These are phyloP conservation scores for Odontesthes bonariensis DNA, from an alignment of 2,113 vertebrate species.

Conservation along the genomic window DNA sequence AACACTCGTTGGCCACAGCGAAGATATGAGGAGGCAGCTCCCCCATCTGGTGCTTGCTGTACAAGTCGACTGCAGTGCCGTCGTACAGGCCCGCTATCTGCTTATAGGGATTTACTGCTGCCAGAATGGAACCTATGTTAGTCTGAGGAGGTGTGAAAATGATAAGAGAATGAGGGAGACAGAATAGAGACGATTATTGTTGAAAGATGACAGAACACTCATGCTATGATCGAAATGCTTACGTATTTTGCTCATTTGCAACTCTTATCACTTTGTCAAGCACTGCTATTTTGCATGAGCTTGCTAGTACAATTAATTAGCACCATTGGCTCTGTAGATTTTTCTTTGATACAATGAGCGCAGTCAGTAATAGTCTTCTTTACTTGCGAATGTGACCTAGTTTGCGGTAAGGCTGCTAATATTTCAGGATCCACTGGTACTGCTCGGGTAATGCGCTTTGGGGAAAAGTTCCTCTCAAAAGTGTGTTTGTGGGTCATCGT, in stretches of 20 bases:
- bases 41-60: constrained; percentile 90
- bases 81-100: constrained; percentile 87
- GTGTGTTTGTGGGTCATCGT: constrained; percentile 75
- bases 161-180: background rate
- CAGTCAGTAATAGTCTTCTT: constrained; percentile 12
- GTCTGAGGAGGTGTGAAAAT: constrained; percentile 79
- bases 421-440: constrained; percentile 56
- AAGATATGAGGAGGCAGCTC: constrained; percentile 94
- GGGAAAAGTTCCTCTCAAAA: constrained; percentile 53
- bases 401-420: constrained; percentile 46
- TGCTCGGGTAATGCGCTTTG: constrained; percentile 48
- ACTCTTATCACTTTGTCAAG: background rate
- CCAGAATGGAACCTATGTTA: constrained; percentile 93
- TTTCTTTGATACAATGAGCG: constrained; percentile 29
- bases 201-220: background rate
- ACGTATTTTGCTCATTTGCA: background rate
- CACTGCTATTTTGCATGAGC: background rate
- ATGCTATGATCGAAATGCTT: background rate
- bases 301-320: background rate
- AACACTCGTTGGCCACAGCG: constrained; percentile 94
- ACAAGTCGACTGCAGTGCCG: constrained; percentile 83
- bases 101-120: constrained; percentile 93
- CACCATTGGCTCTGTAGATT: background rate
- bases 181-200: background rate
- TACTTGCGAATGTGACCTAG: constrained; percentile 45